phyloP scores from a whole-genome alignment of 2,888 invertebrate genomes.

The Hyalella azteca region DNA sequence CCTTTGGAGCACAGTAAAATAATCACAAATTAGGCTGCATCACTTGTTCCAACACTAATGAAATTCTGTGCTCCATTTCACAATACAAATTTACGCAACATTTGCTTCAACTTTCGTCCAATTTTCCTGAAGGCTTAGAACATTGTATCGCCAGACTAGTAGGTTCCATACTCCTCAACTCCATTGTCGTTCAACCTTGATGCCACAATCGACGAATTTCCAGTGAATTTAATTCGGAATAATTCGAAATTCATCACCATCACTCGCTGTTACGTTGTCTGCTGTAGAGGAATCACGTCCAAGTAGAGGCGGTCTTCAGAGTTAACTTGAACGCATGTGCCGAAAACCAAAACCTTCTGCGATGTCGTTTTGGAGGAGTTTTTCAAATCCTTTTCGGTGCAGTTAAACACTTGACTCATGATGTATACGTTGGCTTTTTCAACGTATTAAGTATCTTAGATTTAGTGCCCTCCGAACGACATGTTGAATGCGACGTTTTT shows the following conservation, averaged over 20 bases:
- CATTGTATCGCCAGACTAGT: too few relatives aligned
- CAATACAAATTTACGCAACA: too few relatives aligned
- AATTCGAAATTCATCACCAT: background rate
- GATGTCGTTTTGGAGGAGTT: background rate
- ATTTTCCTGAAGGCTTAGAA: too few relatives aligned
- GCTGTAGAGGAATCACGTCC: background rate
- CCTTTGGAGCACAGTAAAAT: too few relatives aligned
- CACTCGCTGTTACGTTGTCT: background rate
- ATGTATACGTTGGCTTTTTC: background rate
- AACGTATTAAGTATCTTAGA: background rate
- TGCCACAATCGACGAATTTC: too few relatives aligned
- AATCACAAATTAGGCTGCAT: too few relatives aligned
- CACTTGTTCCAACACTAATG: too few relatives aligned
- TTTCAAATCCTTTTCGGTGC: background rate
- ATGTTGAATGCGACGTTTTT: background rate
- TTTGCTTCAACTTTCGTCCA: too few relatives aligned
- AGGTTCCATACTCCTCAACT: too few relatives aligned
- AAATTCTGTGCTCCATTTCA: too few relatives aligned
- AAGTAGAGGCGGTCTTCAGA: background rate
- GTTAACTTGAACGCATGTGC: background rate
- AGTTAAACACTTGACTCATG: background rate
- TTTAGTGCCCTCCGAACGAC: background rate
- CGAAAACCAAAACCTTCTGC: slow-evolving; percentile 3
- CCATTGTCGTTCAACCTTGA: too few relatives aligned
- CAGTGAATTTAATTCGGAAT: too few relatives aligned